phyloP scores from a whole-genome alignment of 2,113 vertebrate species.

The Corvus moneduloides region DNA sequence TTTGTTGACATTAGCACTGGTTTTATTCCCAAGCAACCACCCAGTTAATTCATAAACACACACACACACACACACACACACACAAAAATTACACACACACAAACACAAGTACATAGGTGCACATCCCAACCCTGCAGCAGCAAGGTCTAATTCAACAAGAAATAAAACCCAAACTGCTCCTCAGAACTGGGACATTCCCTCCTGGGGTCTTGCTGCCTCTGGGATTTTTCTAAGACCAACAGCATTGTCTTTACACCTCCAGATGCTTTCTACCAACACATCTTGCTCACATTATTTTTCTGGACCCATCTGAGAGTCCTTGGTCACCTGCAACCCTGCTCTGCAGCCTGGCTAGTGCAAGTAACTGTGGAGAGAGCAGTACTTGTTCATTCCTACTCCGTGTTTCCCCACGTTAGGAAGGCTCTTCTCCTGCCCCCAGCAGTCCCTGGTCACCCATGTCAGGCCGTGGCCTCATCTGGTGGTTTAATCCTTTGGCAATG shows the following conservation, averaged over 20 bases:
- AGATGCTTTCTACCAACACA: not conserved
- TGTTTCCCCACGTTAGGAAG: rapidly evolving
- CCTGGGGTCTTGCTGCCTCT: not conserved
- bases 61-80: no score
- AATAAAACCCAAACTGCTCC: not conserved
- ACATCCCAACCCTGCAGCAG: not conserved
- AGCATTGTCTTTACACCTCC: not conserved
- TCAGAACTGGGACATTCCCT: not conserved
- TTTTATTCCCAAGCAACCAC: not conserved
- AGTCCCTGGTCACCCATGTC: not conserved
- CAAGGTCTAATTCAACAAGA: not conserved
- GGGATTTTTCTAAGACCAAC: not conserved
- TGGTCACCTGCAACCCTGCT: not conserved
- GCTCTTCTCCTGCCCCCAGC: not conserved
- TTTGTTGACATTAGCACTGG: not conserved
- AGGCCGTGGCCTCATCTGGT: not conserved
- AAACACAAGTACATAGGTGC: not conserved
- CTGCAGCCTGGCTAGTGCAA: not conserved
- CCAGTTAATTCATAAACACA: not conserved
- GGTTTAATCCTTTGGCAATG: not conserved
- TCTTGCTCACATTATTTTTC: not conserved
- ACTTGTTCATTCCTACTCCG: not conserved
- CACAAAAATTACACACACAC: no score
- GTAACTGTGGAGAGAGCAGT: not conserved
- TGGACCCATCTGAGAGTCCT: not conserved